phyloP scores from a whole-genome alignment of 2,113 vertebrate genomes.

The Petaurus breviceps region DNA sequence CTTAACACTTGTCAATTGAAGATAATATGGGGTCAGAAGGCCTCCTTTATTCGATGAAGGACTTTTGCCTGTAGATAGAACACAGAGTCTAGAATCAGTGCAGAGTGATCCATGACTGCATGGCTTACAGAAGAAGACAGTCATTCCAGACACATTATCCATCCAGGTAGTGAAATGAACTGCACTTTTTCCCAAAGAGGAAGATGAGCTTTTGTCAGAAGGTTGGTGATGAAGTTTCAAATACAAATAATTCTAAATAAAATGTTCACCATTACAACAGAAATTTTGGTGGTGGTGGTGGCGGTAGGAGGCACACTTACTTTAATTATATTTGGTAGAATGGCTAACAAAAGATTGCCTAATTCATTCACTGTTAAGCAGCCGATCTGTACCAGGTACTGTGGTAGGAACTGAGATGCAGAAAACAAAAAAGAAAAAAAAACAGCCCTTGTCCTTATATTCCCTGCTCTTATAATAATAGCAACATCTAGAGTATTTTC shows the following conservation, averaged over 20 bases:
- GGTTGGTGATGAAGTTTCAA: neutral
- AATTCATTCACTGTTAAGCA: neutral
- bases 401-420: neutral
- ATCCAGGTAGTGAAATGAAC: neutral
- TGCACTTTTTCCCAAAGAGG: neutral
- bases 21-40: conserved; percentile 5
- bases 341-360: neutral
- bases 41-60: neutral
- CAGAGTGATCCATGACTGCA: neutral
- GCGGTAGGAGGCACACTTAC: neutral
- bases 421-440: neutral
- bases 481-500: neutral
- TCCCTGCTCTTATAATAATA: neutral
- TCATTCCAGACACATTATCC: neutral
- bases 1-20: neutral
- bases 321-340: neutral
- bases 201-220: neutral
- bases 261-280: neutral
- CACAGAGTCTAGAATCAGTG: neutral
- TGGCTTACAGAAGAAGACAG: neutral
- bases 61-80: neutral
- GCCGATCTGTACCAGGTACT: neutral
- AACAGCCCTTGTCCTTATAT: neutral
- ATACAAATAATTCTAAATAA: neutral
- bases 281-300: neutral